These are phyloP conservation scores for Oriolus oriolus DNA, from an alignment of 2,113 vertebrate species.

Conservation along the genomic window DNA sequence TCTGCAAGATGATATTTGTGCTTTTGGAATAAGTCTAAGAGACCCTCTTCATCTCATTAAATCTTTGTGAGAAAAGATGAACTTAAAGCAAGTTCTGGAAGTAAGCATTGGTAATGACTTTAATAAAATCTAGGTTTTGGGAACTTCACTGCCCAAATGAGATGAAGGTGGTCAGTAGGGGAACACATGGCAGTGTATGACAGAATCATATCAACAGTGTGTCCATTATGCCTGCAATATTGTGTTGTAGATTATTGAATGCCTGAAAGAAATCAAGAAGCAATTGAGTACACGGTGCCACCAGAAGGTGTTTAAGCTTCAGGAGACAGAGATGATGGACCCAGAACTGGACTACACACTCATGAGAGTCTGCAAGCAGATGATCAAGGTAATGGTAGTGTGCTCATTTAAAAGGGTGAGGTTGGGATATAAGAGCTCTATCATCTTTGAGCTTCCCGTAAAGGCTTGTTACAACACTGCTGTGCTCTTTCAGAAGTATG, in stretches of 20 bases:
- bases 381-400: slow-evolving; percentile 84
- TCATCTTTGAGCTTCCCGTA: background rate
- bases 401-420: background rate
- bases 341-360: slow-evolving; percentile 94
- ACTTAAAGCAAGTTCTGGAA: background rate
- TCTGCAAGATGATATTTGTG: background rate
- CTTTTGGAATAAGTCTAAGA: background rate
- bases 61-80: background rate
- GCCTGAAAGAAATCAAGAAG: slow-evolving; percentile 92
- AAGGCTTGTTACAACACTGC: background rate
- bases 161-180: background rate
- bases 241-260: slow-evolving; percentile 87
- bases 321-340: slow-evolving; percentile 96
- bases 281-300: slow-evolving; percentile 83
- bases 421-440: background rate
- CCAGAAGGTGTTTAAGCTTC: slow-evolving; percentile 92
- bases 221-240: background rate
- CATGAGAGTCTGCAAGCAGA: slow-evolving; percentile 96
- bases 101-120: background rate
- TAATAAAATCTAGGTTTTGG: background rate
- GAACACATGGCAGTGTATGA: background rate
- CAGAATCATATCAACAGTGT: background rate
- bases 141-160: background rate
- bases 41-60: background rate
- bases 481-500: background rate